These are phyloP conservation scores for Bos javanicus DNA, from an alignment of 2,113 vertebrate species.

Conservation along the genomic window DNA sequence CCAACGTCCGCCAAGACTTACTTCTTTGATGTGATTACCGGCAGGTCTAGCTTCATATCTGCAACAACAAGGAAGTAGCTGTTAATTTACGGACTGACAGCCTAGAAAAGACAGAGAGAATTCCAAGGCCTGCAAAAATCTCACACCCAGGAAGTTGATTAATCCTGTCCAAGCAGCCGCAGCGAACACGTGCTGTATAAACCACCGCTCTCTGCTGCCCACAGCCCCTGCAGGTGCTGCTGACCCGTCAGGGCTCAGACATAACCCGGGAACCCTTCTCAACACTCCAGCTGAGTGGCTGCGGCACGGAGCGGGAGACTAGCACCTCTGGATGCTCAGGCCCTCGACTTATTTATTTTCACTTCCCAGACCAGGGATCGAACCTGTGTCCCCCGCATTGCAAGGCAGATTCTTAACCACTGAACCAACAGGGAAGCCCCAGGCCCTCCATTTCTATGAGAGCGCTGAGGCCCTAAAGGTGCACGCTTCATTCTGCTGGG, in stretches of 20 bases:
- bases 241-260: background rate
- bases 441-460: background rate
- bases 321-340: background rate
- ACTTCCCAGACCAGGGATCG: background rate
- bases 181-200: accelerated
- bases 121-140: background rate
- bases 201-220: accelerated
- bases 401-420: background rate
- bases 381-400: accelerated
- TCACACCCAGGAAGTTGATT: background rate
- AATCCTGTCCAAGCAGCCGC: accelerated
- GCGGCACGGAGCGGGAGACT: accelerated
- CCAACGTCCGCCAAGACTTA: constrained; percentile 75
- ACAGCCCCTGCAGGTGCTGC: accelerated
- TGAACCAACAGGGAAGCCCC: background rate
- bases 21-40: constrained; percentile 88
- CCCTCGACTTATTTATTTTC: background rate
- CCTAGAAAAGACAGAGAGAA: background rate
- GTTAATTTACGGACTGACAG: constrained; percentile 6
- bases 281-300: background rate
- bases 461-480: background rate
- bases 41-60: constrained; percentile 85
- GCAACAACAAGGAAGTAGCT: constrained; percentile 69
- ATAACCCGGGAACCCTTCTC: background rate
- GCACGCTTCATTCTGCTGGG: background rate